Base-by-base conservation (phyloP, 2,888 invertebrate genomes). In the Marasmarcha lunaedactyla region DNA sequence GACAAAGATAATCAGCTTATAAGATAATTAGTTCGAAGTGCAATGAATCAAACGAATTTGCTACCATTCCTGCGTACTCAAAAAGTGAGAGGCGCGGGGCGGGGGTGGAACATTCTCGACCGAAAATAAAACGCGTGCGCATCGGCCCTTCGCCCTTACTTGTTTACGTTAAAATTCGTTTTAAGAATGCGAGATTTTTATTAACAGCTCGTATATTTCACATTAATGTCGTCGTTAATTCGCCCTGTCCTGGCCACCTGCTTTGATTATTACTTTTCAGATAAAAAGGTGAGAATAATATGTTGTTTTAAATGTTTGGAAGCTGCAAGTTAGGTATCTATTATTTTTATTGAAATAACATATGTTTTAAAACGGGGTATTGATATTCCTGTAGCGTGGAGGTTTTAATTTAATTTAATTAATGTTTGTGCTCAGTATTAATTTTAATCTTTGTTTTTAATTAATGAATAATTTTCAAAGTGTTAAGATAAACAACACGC, bases 141-240 rank as follows among this genome's bases (percentile, higher is more conserved):
- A 49, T 45, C 54, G 64, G 68, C 72, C 72, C 71, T 71, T 53
- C 57, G 57, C 54, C 57, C 63, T 70, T 67, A 60, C 51, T 66
- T 71, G 67, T 73, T 69, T 71, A 68, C 58, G 55, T 62, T 61
- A 20, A n/a, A 3, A 20, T 20, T 20, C 20, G 20, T 20, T 20
- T 20, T 5, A 20, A 20, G 20, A 20, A 20, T 20, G 20, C 7
- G 20, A 20, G 42, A 41, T 42, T 44, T 43, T 45, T 44, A 44
- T 44, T 39, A 42, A 44, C 36, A 15, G 20, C 9, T 13, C 11
- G 38, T 27, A 33, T 39, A 37, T 33, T 36, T 44, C 40, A 38
- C 48, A 42, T 37, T 42, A 45, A 42, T 40, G 44, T 47, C 45
- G 40, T 37, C 41, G 37, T 45, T 45, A 46, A 46, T 44, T 46